These are phyloP conservation scores for Anhinga rufa DNA, from an alignment of 2,113 vertebrate genomes.

Conservation along the genomic window DNA sequence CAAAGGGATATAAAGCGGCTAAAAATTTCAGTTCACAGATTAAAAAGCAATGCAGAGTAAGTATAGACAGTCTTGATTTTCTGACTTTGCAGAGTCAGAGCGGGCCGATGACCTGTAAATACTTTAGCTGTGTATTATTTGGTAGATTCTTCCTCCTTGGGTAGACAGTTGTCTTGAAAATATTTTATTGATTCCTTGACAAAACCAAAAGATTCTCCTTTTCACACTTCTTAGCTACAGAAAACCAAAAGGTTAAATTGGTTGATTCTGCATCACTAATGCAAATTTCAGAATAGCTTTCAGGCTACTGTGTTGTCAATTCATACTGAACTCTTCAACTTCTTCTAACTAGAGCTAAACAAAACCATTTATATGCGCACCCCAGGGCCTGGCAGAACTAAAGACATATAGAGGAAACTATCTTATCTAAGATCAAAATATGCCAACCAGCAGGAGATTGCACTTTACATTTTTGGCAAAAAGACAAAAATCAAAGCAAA, in stretches of 20 bases:
- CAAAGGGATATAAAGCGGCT: not conserved
- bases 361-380: not conserved
- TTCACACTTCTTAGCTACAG: not conserved
- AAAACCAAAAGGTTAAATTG: not conserved
- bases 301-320: not conserved
- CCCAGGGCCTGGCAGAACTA: not conserved
- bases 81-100: not conserved
- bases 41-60: not conserved
- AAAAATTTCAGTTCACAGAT: not conserved
- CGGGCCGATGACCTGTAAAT: not conserved
- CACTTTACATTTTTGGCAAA: not conserved
- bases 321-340: not conserved
- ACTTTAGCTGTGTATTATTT: not conserved
- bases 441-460: not conserved
- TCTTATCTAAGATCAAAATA: not conserved
- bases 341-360: not conserved
- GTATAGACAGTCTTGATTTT: not conserved
- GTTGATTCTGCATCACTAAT: not conserved
- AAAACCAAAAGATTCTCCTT: not conserved
- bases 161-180: not conserved
- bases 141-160: not conserved
- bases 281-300: not conserved
- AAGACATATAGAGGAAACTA: not conserved
- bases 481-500: not conserved
- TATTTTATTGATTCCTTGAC: not conserved